Evolutionary conservation across 1,140 invertebrate species (phyloP).

Genomic region (Chironomus tepperi): DNA sequence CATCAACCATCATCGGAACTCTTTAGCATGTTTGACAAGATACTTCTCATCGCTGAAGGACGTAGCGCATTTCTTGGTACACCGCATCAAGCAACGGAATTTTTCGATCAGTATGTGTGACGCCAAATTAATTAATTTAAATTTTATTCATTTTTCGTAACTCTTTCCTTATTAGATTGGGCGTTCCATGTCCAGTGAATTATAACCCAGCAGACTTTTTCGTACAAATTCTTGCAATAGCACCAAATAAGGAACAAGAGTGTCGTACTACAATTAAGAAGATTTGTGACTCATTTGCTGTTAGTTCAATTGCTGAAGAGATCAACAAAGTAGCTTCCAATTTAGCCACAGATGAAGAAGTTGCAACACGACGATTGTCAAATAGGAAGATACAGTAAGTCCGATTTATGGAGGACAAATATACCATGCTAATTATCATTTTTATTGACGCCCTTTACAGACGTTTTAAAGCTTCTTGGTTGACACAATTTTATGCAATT

Average conservation of each 20-base stretch:
- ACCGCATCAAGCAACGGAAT: constrained; percentile 63
- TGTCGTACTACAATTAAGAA: constrained; percentile 64
- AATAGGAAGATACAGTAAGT: constrained; percentile 24
- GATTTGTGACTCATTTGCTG: constrained; percentile 67
- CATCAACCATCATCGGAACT: constrained; percentile 94
- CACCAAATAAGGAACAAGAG: constrained; percentile 69
- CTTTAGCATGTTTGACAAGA: constrained; percentile 84
- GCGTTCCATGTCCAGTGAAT: constrained; percentile 69
- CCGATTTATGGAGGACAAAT: constrained; percentile 39
- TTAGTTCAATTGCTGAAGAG: constrained; percentile 37
- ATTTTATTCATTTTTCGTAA: not conserved
- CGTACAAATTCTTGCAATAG: constrained; percentile 81
- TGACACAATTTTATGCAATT: constrained; percentile 77
- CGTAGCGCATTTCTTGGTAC: constrained; percentile 83
- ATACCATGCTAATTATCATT: constrained; percentile 32
- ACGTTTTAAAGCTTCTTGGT: constrained; percentile 70
- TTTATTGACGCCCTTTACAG: constrained; percentile 30
- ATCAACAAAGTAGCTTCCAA: not conserved
- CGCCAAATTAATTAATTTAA: not conserved
- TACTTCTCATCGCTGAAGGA: constrained; percentile 87
- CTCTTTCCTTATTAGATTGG: constrained; percentile 46
- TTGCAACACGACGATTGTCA: not conserved
- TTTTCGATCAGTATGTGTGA: constrained; percentile 68
- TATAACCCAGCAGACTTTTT: constrained; percentile 96
- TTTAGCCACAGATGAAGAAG: not conserved